Evolutionary conservation across 2,113 vertebrate genomes (phyloP), one percentile per base, ranked within the genome.

Genomic region (Synchiropus splendidus): DNA sequence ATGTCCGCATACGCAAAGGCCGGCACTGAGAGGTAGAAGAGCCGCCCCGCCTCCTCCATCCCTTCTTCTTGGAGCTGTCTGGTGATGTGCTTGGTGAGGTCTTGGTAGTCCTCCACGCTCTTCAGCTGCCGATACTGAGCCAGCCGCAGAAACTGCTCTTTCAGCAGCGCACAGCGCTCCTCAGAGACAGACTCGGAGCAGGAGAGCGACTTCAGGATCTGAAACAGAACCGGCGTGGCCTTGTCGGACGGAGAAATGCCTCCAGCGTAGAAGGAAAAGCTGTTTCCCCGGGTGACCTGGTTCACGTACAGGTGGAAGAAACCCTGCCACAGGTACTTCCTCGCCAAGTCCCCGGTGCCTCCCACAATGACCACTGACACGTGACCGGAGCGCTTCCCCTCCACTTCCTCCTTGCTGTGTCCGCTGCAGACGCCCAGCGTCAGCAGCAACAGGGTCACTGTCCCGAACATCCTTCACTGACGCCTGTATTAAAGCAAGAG

Each of bases 21-120:
- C 0, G 96, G 94, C 9, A 99, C 92, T 0, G 92, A 93, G 49
- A 99, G 83, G 77, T 98, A 99, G 71, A 99, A 96, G 1, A 99
- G 85, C 39, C 95, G 84, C 0, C 95, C 94, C 0, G 83, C 85
- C 56, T 99, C 94, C 1, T 2, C 18, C 43, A 92, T 82, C 2
- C 79, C 90, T 40, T 89, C 85, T 15, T 83, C 85, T 12, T 11
- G 34, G 0, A 91, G 64, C 46, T 78, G 64, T 0, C 54, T 48
- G 45, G 84, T 48, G 0, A 97, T 90, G 44, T 87, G 82, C 33
- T 62, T 61, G 68, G 46, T 77, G 45, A 99, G 83, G 0, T 55
- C 54, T 6, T 64, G 54, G 31, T 93, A 99, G 76, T 95, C 75
- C n/a, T 96, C 84, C 0, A 48, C 12, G 0, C 73, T 85, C 50